Conservation (phyloP, 2,113 vertebrate species). For the Jaculus jaculus region DNA sequence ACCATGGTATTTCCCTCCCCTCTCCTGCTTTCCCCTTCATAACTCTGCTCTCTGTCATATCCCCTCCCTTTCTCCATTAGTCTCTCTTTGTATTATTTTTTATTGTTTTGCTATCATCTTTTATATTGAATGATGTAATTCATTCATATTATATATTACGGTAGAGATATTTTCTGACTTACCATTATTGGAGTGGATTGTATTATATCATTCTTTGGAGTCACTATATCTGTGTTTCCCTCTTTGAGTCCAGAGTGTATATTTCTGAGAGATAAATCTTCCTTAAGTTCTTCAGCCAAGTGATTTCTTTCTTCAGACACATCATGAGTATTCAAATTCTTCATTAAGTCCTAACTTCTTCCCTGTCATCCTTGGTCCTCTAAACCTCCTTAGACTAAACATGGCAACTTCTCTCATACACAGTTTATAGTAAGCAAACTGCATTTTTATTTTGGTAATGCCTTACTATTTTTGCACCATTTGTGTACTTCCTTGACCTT, state of each 20-base stretch:
- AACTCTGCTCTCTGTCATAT: too few relatives aligned
- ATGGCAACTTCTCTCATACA: not conserved
- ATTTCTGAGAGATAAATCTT: conserved; percentile 19
- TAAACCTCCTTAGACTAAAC: not conserved
- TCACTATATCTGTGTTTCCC: not conserved
- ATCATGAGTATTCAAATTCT: not conserved
- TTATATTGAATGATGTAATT: not conserved
- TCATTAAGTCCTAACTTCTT: conserved; percentile 21
- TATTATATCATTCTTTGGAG: not conserved
- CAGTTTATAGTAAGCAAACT: not conserved
- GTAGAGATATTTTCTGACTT: not conserved
- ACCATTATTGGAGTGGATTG: not conserved
- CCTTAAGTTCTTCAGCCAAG: not conserved
- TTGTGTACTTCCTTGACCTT: not conserved
- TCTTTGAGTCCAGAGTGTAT: not conserved
- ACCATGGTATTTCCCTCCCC: too few relatives aligned
- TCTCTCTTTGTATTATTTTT: too few relatives aligned
- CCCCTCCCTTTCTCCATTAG: too few relatives aligned
- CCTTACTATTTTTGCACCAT: not conserved
- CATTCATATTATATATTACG: not conserved
- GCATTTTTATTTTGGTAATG: not conserved
- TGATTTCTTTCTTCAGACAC: not conserved
- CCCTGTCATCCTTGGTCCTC: not conserved
- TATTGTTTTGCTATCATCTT: not conserved
- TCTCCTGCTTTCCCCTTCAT: too few relatives aligned